phyloP scores from a whole-genome alignment of 2,113 vertebrate species.

The Oryzias curvinotus region DNA sequence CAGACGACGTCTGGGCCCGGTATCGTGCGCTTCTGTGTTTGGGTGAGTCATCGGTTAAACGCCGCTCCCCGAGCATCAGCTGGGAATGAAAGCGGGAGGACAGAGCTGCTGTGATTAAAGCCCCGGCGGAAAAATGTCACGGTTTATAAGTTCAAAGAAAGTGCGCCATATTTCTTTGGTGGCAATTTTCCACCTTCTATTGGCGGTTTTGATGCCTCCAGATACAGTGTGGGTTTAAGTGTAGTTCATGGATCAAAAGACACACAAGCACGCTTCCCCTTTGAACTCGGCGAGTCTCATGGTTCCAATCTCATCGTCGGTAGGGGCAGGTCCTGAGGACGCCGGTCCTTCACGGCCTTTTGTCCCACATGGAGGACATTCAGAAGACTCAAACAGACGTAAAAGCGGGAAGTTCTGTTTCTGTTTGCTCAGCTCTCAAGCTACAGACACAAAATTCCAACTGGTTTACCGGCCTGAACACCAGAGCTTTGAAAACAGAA shows the following conservation, averaged over 20 bases:
- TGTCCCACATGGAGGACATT: too few species aligned
- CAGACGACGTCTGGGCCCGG: slow-evolving; percentile 34
- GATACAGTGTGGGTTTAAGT: slow-evolving; percentile 8
- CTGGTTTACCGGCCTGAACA: too few species aligned
- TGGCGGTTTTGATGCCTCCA: slow-evolving; percentile 18
- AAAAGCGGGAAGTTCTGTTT: slow-evolving; percentile 27
- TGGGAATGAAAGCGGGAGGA: slow-evolving; percentile 30
- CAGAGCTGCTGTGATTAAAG: slow-evolving; percentile 33
- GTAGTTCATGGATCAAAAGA: slow-evolving; percentile 25
- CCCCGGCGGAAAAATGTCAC: slow-evolving; percentile 8
- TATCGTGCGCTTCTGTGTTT: slow-evolving; percentile 42
- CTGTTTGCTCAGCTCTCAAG: slow-evolving; percentile 11
- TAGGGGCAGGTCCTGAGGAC: too few species aligned
- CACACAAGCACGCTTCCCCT: neutral
- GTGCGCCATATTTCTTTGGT: slow-evolving; percentile 26
- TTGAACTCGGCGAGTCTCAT: neutral
- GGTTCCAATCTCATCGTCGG: too few species aligned
- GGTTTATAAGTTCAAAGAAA: slow-evolving; percentile 41
- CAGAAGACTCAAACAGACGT: slow-evolving; percentile 15
- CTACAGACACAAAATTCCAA: too few species aligned
- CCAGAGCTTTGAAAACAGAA: too few species aligned
- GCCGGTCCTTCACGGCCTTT: too few species aligned
- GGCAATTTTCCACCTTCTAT: slow-evolving; percentile 24
- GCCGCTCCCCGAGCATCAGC: slow-evolving; percentile 27
- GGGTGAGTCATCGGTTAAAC: slow-evolving; percentile 55